These are phyloP conservation scores for Muricea muricata DNA, from an alignment of 92 coral and sea anemone genomes.

Conservation along the genomic window DNA sequence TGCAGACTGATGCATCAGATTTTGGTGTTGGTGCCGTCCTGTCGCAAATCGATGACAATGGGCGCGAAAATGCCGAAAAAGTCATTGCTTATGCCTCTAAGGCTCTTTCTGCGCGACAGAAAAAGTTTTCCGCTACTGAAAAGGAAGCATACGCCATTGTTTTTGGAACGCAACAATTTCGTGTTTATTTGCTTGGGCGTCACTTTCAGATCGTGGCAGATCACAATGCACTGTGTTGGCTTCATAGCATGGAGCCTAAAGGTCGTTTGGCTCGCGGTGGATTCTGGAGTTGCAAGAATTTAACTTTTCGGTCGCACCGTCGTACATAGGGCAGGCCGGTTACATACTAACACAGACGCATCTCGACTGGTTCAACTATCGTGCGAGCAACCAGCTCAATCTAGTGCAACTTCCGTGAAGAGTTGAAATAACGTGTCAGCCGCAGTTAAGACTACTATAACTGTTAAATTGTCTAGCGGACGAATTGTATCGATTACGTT, in stretches of 20 bases:
- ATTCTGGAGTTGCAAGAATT: too few relatives aligned
- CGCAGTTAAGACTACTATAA: too few relatives aligned
- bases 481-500: too few relatives aligned
- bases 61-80: conserved; percentile 8
- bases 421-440: too few relatives aligned
- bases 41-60: conserved; percentile 31
- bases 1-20: conserved; percentile 44
- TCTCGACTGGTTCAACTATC: too few relatives aligned
- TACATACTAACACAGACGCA: conserved; percentile 4
- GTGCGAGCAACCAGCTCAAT: too few relatives aligned
- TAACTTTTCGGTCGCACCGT: background rate
- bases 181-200: conserved; percentile 38
- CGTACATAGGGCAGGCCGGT: conserved; percentile 4
- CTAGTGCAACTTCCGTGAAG: too few relatives aligned
- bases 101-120: background rate
- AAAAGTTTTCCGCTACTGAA: conserved; percentile 48
- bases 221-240: conserved; percentile 16
- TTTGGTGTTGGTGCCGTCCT: conserved; percentile 1
- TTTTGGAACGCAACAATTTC: conserved; percentile 51
- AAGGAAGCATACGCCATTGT: conserved; percentile 45
- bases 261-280: conserved; percentile 51
- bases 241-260: conserved; percentile 38
- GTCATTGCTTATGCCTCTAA: conserved; percentile 39
- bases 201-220: conserved; percentile 18
- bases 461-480: too few relatives aligned